Conservation (phyloP, 2,888 invertebrate species). For the Hypselothyrea guttata region DNA sequence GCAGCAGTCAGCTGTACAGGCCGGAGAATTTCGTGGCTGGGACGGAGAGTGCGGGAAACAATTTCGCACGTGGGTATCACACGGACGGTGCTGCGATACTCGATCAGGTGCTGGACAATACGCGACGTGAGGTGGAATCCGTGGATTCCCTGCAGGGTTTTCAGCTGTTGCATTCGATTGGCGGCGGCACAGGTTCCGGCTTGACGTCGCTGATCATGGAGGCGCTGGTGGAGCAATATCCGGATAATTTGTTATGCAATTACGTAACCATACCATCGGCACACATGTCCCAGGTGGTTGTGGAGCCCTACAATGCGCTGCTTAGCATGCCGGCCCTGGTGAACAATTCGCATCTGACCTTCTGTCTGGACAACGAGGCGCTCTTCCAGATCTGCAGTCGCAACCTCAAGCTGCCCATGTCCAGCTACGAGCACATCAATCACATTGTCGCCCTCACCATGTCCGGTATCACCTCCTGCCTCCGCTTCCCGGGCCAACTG, state of each 20-base stretch:
- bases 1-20: slow-evolving; percentile 86
- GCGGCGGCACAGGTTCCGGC: slow-evolving; percentile 90
- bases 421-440: slow-evolving; percentile 76
- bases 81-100: slow-evolving; percentile 79
- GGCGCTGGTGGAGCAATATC: slow-evolving; percentile 88
- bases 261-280: slow-evolving; percentile 85
- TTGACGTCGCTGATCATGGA: slow-evolving; percentile 88
- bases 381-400: slow-evolving; percentile 77
- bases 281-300: slow-evolving; percentile 76
- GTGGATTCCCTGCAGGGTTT: slow-evolving; percentile 84
- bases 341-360: slow-evolving; percentile 74
- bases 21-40: slow-evolving; percentile 88
- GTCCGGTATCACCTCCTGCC: slow-evolving; percentile 89
- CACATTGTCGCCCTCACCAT: slow-evolving; percentile 79
- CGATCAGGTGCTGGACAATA: slow-evolving; percentile 71
- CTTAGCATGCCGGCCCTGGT: slow-evolving; percentile 73
- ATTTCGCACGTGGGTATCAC: slow-evolving; percentile 86
- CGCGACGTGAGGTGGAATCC: slow-evolving; percentile 75
- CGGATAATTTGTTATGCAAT: slow-evolving; percentile 88
- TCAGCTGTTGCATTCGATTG: slow-evolving; percentile 87
- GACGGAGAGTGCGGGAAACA: slow-evolving; percentile 85
- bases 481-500: slow-evolving; percentile 95
- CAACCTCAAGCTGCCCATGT: slow-evolving; percentile 66
- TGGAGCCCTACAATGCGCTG: slow-evolving; percentile 80
- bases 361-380: slow-evolving; percentile 80